phyloP scores from a whole-genome alignment of 2,888 invertebrate species.

The Epinotia ramella region DNA sequence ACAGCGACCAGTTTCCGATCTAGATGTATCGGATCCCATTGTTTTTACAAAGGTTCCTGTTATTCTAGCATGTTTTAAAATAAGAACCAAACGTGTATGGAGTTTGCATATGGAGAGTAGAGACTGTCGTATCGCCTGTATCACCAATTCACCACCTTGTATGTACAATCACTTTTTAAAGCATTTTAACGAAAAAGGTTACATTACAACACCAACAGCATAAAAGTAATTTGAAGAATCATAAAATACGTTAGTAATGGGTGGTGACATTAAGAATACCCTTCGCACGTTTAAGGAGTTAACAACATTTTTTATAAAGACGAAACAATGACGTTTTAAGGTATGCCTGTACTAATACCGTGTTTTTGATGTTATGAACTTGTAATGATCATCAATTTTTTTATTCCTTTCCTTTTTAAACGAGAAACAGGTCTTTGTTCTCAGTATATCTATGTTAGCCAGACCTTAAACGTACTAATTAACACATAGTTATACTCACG shows the following conservation, averaged over 20 bases:
- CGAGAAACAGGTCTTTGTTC: neutral
- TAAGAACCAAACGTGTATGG: too few species aligned
- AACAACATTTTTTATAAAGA: constrained; percentile 18
- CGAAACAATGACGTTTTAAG: constrained; percentile 16
- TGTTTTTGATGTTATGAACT: constrained; percentile 4
- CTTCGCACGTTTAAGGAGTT: constrained; percentile 17
- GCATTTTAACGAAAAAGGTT: constrained; percentile 18
- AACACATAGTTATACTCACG: too few species aligned
- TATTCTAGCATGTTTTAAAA: too few species aligned
- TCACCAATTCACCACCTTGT: too few species aligned
- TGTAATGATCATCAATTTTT: neutral
- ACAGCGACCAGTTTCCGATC: too few species aligned
- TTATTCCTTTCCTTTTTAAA: neutral
- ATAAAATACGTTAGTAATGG: constrained; percentile 23
- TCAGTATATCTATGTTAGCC: neutral
- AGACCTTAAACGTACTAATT: too few species aligned
- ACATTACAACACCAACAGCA: neutral
- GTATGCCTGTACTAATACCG: constrained; percentile 1
- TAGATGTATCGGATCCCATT: too few species aligned
- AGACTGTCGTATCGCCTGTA: too few species aligned
- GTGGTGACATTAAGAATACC: constrained; percentile 13
- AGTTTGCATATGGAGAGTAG: too few species aligned
- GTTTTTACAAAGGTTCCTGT: too few species aligned
- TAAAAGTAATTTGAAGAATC: constrained; percentile 23
- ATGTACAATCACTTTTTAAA: neutral